These are phyloP conservation scores for Oncorhynchus tshawytscha DNA, from an alignment of 2,113 vertebrate species.

Conservation along the genomic window DNA sequence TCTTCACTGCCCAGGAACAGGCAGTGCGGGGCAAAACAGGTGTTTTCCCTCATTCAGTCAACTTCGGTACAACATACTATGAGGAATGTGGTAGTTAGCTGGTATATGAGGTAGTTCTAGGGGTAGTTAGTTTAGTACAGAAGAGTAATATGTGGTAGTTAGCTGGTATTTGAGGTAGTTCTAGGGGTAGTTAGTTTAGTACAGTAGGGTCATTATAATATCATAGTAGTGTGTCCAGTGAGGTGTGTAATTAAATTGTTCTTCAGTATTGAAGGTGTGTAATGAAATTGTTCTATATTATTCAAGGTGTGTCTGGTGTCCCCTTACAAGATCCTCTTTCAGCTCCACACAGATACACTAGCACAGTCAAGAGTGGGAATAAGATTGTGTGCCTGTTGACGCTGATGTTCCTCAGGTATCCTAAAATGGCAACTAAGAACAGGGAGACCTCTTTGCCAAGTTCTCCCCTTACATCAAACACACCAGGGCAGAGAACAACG, in stretches of 20 bases:
- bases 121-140: neutral
- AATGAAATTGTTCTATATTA: conserved; percentile 67
- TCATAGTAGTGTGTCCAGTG: neutral
- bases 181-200: neutral
- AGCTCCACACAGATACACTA: conserved; percentile 57
- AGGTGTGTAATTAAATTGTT: neutral
- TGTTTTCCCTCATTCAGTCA: conserved; percentile 18
- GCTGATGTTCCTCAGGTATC: neutral
- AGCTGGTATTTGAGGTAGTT: neutral
- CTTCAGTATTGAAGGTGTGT: conserved; percentile 44
- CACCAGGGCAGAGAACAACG: neutral
- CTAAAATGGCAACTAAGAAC: conserved; percentile 1
- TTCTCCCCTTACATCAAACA: neutral
- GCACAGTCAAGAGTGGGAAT: conserved; percentile 6
- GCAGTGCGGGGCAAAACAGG: conserved; percentile 4
- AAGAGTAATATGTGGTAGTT: neutral
- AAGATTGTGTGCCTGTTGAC: neutral
- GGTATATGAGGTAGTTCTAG: neutral
- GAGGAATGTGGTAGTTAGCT: neutral
- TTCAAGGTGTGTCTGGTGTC: conserved; percentile 60
- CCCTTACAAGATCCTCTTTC: conserved; percentile 55
- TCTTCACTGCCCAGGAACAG: too few species aligned
- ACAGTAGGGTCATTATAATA: neutral
- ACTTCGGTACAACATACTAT: too few species aligned
- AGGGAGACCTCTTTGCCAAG: neutral